Evolutionary conservation across 2,888 invertebrate species (phyloP).

Genomic region (Agriotes lineatus): DNA sequence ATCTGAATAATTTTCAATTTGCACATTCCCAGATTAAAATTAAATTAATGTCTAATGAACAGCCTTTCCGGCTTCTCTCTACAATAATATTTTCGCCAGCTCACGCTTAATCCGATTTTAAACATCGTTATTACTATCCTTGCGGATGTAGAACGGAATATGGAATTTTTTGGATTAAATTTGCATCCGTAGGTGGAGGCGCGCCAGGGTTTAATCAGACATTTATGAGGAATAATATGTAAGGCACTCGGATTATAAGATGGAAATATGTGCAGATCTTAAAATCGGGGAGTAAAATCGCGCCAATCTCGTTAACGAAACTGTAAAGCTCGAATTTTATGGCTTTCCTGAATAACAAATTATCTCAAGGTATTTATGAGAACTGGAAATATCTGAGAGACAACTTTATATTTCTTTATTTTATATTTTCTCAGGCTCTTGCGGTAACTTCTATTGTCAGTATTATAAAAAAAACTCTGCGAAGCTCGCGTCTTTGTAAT

Average conservation of each 20-base stretch:
- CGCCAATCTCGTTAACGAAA: too few species aligned
- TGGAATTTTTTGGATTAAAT: constrained; percentile 35
- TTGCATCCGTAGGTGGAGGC: constrained; percentile 24
- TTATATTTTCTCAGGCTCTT: too few species aligned
- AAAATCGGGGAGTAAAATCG: too few species aligned
- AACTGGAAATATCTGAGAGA: too few species aligned
- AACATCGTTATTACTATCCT: constrained; percentile 42
- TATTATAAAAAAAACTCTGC: too few species aligned
- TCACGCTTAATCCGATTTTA: constrained; percentile 48
- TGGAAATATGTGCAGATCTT: not conserved
- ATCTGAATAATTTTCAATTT: constrained; percentile 64
- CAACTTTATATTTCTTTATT: too few species aligned
- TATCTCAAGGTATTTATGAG: too few species aligned
- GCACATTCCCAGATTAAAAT: constrained; percentile 61
- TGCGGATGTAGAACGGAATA: constrained; percentile 38
- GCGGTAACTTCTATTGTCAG: too few species aligned
- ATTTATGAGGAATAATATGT: not conserved
- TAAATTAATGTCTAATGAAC: constrained; percentile 63
- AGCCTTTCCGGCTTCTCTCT: constrained; percentile 52
- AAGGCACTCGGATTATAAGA: not conserved
- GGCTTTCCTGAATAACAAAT: too few species aligned
- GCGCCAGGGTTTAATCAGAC: constrained; percentile 25
- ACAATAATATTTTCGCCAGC: constrained; percentile 48
- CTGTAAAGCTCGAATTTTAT: too few species aligned
- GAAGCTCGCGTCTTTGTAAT: too few species aligned